Percentiles rank a stretch among this genome's conserved stretches.
Evolutionary conservation across 2,888 invertebrate species (phyloP).

Genomic region (Listrodromus nycthemerus): DNA sequence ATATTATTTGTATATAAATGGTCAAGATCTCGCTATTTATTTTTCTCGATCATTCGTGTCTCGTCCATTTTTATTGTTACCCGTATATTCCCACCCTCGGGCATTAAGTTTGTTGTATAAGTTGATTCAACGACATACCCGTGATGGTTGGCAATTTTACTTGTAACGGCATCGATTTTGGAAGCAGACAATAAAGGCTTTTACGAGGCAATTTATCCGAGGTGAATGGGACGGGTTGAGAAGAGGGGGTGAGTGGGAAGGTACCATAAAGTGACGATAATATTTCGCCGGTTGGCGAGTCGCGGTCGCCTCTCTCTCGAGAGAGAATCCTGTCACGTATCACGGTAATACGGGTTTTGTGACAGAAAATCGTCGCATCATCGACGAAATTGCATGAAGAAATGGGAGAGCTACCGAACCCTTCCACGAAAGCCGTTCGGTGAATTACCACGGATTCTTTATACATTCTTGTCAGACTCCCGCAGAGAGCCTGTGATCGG

Average conservation of each 20-base stretch:
- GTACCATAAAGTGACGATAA: slow-evolving; percentile 62
- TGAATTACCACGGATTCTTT: slow-evolving; percentile 31
- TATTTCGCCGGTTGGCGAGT: slow-evolving; percentile 55
- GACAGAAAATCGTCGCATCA: slow-evolving; percentile 67
- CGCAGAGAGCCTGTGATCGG: not conserved
- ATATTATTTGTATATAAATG: too few species aligned
- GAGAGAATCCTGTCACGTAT: slow-evolving; percentile 64
- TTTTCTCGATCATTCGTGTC: not conserved
- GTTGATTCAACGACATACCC: slow-evolving; percentile 26
- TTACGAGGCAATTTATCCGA: slow-evolving; percentile 63
- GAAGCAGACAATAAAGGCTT: slow-evolving; percentile 56
- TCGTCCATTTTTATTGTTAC: slow-evolving; percentile 2
- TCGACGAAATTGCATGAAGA: slow-evolving; percentile 64
- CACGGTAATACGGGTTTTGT: slow-evolving; percentile 65
- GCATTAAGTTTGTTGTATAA: slow-evolving; percentile 26
- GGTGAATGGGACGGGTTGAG: slow-evolving; percentile 26
- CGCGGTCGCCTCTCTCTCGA: slow-evolving; percentile 7
- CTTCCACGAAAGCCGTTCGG: slow-evolving; percentile 33
- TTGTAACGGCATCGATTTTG: slow-evolving; percentile 42
- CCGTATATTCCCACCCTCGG: not conserved
- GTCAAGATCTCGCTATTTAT: not conserved
- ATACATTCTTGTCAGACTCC: slow-evolving; percentile 30
- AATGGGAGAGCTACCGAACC: slow-evolving; percentile 32
- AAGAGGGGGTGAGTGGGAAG: not conserved
- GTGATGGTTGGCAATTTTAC: slow-evolving; percentile 28